Conservation (phyloP, 2,888 invertebrate genomes). For the Thyatira batis region DNA sequence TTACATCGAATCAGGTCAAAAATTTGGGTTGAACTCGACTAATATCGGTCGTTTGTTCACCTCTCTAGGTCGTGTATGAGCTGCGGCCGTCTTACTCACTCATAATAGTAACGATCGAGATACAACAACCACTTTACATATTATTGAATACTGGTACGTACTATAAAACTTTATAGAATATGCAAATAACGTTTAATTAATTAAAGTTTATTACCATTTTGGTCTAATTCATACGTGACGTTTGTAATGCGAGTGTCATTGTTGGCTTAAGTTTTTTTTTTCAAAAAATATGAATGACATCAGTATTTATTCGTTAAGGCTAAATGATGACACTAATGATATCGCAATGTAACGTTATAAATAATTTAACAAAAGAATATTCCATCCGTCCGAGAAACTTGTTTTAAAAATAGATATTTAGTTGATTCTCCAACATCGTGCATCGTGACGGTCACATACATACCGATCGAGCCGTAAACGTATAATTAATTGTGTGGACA, state of each 20-base stretch:
- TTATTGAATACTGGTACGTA: constrained; percentile 1
- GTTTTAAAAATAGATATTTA: not conserved
- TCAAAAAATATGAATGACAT: too few relatives aligned
- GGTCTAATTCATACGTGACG: not conserved
- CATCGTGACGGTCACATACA: not conserved
- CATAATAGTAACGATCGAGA: constrained; percentile 7
- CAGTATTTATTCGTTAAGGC: not conserved
- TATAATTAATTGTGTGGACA: not conserved
- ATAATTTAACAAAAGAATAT: not conserved
- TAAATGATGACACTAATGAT: not conserved
- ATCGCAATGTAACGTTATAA: not conserved
- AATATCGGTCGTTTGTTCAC: constrained; percentile 73
- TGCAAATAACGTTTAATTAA: not conserved
- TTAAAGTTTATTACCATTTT: not conserved
- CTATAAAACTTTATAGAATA: not conserved
- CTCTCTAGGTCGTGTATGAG: constrained; percentile 68
- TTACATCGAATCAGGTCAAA: constrained; percentile 73
- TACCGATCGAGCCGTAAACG: not conserved
- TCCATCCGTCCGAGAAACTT: not conserved
- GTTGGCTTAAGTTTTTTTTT: too few relatives aligned
- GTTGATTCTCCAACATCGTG: not conserved
- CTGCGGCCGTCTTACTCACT: constrained; percentile 18
- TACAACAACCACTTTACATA: constrained; percentile 5
- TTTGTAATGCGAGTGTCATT: not conserved
- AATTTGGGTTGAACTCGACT: constrained; percentile 71